Evolutionary conservation across 2,888 invertebrate genomes (phyloP).

Genomic region (Drosophila melanosoma): DNA sequence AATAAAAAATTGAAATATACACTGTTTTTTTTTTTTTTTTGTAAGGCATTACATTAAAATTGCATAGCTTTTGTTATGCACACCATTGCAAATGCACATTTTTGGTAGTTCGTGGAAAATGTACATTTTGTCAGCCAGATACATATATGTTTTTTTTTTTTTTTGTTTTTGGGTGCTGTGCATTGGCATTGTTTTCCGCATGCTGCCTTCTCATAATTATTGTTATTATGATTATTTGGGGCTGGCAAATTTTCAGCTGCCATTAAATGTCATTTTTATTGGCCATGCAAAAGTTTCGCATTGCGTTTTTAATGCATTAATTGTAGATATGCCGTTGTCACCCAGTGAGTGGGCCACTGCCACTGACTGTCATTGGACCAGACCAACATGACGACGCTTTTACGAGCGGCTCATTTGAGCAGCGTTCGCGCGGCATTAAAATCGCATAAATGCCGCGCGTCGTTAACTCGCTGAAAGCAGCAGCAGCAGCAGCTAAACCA

Average conservation of each 20-base stretch:
- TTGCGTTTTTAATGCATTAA: conserved; percentile 74
- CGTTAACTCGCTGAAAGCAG: conserved; percentile 58
- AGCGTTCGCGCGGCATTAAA: conserved; percentile 68
- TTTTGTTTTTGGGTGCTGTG: not conserved
- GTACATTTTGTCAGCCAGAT: not conserved
- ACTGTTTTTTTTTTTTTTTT: not conserved
- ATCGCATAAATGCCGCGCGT: conserved; percentile 71
- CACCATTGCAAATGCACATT: conserved; percentile 11
- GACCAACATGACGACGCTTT: conserved; percentile 44
- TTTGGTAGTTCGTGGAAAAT: not conserved
- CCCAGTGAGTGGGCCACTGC: conserved; percentile 16
- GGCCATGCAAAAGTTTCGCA: conserved; percentile 60
- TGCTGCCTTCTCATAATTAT: conserved; percentile 11
- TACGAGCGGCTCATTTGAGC: conserved; percentile 67
- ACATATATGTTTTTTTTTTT: not conserved
- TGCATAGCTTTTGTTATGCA: conserved; percentile 3
- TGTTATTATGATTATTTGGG: conserved; percentile 64
- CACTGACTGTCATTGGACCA: conserved; percentile 50
- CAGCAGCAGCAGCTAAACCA: conserved; percentile 8
- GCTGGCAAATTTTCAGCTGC: conserved; percentile 69
- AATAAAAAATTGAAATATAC: not conserved
- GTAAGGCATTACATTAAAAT: not conserved
- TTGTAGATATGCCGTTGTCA: conserved; percentile 44
- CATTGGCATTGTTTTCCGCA: conserved; percentile 11
- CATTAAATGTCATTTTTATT: conserved; percentile 68